Conservation (phyloP, 1,140 invertebrate species). For the Atta texana region DNA sequence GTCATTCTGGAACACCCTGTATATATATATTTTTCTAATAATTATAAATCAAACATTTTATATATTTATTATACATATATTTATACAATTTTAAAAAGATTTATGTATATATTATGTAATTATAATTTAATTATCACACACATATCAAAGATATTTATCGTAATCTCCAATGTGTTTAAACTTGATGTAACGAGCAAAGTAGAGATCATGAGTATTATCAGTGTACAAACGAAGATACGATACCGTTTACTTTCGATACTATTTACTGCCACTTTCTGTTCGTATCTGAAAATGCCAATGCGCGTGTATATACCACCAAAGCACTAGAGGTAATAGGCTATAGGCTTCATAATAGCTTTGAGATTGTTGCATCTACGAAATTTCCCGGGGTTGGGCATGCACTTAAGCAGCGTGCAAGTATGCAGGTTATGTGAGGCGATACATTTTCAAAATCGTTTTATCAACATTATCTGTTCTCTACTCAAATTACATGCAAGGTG, state of each 20-base stretch:
- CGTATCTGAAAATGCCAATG: neutral
- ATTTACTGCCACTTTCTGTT: slow-evolving; percentile 6
- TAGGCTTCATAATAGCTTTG: slow-evolving; percentile 66
- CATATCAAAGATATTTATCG: neutral
- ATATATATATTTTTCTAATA: no score
- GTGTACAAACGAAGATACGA: slow-evolving; percentile 3
- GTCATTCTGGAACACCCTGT: no score
- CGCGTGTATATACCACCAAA: slow-evolving; percentile 3
- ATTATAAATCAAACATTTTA: no score
- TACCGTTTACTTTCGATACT: slow-evolving; percentile 38
- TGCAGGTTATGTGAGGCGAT: neutral
- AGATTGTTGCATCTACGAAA: slow-evolving; percentile 71
- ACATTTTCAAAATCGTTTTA: slow-evolving; percentile 53
- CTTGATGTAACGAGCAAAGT: neutral
- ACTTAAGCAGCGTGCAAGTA: slow-evolving; percentile 60
- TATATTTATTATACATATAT: no score
- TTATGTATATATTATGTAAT: neutral
- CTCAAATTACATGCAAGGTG: neutral
- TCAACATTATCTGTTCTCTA: neutral
- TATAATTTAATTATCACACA: neutral
- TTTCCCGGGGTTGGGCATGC: slow-evolving; percentile 62
- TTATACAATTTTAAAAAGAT: neutral
- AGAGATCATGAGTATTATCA: neutral
- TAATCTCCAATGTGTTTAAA: neutral
- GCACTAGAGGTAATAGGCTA: slow-evolving; percentile 65